Evolutionary conservation across 2,888 invertebrate species (phyloP).

Genomic region (Lasioglossum figueresi): DNA sequence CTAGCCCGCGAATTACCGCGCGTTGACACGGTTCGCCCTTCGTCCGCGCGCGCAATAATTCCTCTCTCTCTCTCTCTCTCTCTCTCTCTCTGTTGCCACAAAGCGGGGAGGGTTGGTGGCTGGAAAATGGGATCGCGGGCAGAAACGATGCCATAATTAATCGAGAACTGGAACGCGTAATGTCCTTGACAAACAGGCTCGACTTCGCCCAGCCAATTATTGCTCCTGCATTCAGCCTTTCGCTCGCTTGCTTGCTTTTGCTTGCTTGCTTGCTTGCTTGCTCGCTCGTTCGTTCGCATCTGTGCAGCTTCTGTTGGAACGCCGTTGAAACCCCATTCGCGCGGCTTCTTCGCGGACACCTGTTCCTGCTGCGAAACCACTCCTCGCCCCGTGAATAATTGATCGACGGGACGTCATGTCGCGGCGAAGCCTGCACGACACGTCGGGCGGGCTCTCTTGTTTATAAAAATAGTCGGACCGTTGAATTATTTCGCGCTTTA

Average conservation of each 20-base stretch:
- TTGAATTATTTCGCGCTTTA: background rate
- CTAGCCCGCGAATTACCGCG: background rate
- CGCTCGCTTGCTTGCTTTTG: background rate
- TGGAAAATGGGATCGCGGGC: background rate
- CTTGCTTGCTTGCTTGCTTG: too few species aligned
- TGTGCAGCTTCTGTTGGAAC: background rate
- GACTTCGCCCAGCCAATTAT: background rate
- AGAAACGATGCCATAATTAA: conserved; percentile 28
- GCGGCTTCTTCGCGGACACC: background rate
- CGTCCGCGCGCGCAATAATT: background rate
- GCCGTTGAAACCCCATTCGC: background rate
- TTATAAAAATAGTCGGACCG: background rate
- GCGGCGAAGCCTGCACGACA: background rate
- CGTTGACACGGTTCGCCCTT: background rate
- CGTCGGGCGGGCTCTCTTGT: background rate
- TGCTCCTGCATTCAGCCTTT: background rate
- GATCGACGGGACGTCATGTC: background rate
- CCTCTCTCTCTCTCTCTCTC: background rate
- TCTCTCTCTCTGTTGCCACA: background rate
- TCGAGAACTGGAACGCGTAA: background rate
- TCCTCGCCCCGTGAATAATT: background rate
- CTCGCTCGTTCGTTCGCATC: too few species aligned
- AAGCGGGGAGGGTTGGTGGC: background rate
- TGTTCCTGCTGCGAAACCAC: background rate
- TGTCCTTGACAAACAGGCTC: background rate